Conservation (phyloP, 2,888 invertebrate genomes). For the Philonicus albiceps region DNA sequence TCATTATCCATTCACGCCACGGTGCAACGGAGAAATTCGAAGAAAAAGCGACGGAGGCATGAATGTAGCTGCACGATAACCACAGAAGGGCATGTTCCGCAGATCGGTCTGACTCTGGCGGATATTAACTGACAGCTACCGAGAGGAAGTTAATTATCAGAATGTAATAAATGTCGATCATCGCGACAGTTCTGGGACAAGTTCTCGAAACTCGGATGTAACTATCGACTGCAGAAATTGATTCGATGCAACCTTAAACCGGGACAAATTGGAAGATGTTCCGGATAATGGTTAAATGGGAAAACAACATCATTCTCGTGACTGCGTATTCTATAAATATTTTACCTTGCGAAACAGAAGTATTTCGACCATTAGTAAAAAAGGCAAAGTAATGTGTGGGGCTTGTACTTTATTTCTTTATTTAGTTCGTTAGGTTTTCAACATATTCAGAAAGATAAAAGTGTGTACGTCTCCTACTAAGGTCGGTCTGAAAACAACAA, state of each 20-base stretch:
- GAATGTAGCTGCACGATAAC: not conserved
- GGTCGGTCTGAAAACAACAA: no score
- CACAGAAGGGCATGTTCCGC: not conserved
- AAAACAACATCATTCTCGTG: not conserved
- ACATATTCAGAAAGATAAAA: no score
- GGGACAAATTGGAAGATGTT: not conserved
- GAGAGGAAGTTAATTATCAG: constrained; percentile 31
- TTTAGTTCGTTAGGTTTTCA: no score
- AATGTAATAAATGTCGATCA: constrained; percentile 36
- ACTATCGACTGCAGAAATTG: not conserved
- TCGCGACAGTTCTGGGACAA: constrained; percentile 18
- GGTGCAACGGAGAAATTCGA: not conserved
- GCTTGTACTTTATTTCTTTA: no score
- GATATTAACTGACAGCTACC: constrained; percentile 13
- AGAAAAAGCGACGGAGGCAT: not conserved
- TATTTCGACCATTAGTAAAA: no score
- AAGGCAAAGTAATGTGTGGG: no score
- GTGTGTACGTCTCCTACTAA: no score
- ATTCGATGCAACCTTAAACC: not conserved
- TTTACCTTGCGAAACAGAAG: not conserved
- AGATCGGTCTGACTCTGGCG: not conserved
- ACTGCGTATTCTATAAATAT: not conserved
- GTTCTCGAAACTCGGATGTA: not conserved
- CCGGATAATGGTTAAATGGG: not conserved
- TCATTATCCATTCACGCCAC: constrained; percentile 25